phyloP scores from a whole-genome alignment of 2,113 vertebrate genomes.

The Nerophis ophidion region DNA sequence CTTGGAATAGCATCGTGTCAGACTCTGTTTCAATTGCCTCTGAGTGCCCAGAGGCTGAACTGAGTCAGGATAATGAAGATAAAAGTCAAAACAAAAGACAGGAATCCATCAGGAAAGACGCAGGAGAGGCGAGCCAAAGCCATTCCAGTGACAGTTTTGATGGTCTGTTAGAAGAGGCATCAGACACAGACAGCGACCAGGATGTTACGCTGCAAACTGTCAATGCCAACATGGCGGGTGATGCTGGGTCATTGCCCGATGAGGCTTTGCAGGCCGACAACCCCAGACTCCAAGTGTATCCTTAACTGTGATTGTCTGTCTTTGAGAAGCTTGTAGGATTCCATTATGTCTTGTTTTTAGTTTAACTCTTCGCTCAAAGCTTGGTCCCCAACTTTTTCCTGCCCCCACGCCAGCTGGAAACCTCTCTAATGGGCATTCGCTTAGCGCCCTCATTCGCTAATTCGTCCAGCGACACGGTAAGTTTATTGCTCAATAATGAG shows the following conservation, averaged over 20 bases:
- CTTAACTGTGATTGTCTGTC: conserved; percentile 49
- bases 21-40: conserved; percentile 67
- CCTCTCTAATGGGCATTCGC: conserved; percentile 81
- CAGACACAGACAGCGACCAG: conserved; percentile 25
- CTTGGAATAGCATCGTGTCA: conserved; percentile 88
- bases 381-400: conserved; percentile 89
- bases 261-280: neutral
- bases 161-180: conserved; percentile 18
- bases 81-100: neutral
- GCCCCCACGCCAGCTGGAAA: conserved; percentile 82
- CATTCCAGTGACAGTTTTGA: conserved; percentile 18
- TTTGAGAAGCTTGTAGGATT: neutral
- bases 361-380: conserved; percentile 78
- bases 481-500: conserved; percentile 34
- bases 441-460: conserved; percentile 67
- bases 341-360: conserved; percentile 6
- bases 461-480: conserved; percentile 61
- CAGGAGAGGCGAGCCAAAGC: conserved; percentile 4
- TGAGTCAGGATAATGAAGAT: conserved; percentile 10
- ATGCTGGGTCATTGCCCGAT: conserved; percentile 4
- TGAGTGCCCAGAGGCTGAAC: conserved; percentile 48
- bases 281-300: conserved; percentile 74
- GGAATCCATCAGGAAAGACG: neutral
- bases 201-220: neutral
- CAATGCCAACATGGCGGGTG: conserved; percentile 5